Evolutionary conservation across 2,888 invertebrate species (phyloP).

Genomic region (Ichneumon xanthorius): DNA sequence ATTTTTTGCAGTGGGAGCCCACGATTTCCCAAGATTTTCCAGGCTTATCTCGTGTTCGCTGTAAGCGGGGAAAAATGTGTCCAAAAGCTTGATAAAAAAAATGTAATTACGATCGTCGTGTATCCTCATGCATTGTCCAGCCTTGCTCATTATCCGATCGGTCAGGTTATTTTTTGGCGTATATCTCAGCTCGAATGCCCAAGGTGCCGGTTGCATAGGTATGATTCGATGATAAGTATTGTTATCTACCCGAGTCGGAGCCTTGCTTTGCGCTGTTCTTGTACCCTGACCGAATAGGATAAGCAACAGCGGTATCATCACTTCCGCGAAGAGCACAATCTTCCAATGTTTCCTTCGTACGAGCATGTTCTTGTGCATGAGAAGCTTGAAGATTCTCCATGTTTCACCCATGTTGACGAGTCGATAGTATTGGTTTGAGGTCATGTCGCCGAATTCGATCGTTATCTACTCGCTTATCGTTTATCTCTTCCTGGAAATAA

Average conservation of each 20-base stretch:
- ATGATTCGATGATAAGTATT: conserved; percentile 74
- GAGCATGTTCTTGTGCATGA: conserved; percentile 80
- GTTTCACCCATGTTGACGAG: conserved; percentile 56
- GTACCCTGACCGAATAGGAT: conserved; percentile 77
- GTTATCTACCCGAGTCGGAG: conserved; percentile 69
- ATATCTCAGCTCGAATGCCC: conserved; percentile 69
- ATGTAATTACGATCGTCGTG: conserved; percentile 71
- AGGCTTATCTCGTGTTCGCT: too few species aligned
- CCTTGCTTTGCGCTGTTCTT: conserved; percentile 74
- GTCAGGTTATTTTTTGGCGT: conserved; percentile 76
- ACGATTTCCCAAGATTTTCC: too few species aligned
- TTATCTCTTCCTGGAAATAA: too few species aligned
- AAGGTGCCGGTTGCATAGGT: conserved; percentile 20
- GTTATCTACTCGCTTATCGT: too few species aligned
- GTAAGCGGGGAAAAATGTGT: too few species aligned
- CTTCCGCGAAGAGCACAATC: conserved; percentile 76
- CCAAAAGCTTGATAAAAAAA: not conserved
- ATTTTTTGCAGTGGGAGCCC: too few species aligned
- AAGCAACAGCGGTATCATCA: conserved; percentile 77
- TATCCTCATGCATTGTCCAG: conserved; percentile 74
- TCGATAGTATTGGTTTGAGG: not conserved
- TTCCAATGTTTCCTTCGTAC: conserved; percentile 81
- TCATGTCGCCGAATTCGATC: too few species aligned
- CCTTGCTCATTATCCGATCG: conserved; percentile 72
- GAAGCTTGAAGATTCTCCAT: conserved; percentile 74